A percentile compares a stretch with the other conserved stretches of the same genome.
phyloP scores from a whole-genome alignment of 2,888 invertebrate species.

The Chrysolina oricalcia region DNA sequence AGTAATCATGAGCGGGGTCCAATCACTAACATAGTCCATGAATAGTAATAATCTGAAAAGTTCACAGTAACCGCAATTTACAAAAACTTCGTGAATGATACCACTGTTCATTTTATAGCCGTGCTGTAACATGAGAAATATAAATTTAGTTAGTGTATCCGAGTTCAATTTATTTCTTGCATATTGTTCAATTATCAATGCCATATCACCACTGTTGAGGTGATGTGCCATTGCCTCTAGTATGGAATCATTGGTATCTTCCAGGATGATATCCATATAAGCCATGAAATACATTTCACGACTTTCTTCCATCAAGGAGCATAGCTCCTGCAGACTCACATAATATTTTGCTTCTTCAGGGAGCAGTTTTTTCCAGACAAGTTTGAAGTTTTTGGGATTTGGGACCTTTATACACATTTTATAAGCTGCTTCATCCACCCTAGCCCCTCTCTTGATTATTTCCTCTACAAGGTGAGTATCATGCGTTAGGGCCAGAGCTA shows the following conservation, averaged over 20 bases:
- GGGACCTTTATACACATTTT: conserved; percentile 49
- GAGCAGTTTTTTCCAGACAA: conserved; percentile 53
- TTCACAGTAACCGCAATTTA: conserved; percentile 52
- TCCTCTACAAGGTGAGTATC: conserved; percentile 53
- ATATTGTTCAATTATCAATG: conserved; percentile 40
- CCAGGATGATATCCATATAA: conserved; percentile 53
- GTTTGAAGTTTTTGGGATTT: conserved; percentile 51
- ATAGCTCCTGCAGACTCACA: conserved; percentile 40
- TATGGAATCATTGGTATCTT: conserved; percentile 47
- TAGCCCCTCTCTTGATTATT: conserved; percentile 58
- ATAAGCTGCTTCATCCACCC: conserved; percentile 48
- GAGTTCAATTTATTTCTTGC: conserved; percentile 33
- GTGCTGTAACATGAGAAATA: conserved; percentile 49
- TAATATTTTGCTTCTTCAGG: conserved; percentile 34
- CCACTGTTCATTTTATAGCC: conserved; percentile 43
- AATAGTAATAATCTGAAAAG: conserved; percentile 53
- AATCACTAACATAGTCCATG: conserved; percentile 49
- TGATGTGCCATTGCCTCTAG: conserved; percentile 44
- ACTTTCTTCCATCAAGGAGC: conserved; percentile 32
- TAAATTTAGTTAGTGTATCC: conserved; percentile 47
- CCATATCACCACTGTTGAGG: conserved; percentile 37
- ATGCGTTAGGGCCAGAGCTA: conserved; percentile 56
- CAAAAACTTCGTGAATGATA: conserved; percentile 48
- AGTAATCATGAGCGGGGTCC: conserved; percentile 32
- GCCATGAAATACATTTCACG: conserved; percentile 36